Conservation (phyloP, 2,797 vertebrate genomes). For the Pelodytes ibericus region DNA sequence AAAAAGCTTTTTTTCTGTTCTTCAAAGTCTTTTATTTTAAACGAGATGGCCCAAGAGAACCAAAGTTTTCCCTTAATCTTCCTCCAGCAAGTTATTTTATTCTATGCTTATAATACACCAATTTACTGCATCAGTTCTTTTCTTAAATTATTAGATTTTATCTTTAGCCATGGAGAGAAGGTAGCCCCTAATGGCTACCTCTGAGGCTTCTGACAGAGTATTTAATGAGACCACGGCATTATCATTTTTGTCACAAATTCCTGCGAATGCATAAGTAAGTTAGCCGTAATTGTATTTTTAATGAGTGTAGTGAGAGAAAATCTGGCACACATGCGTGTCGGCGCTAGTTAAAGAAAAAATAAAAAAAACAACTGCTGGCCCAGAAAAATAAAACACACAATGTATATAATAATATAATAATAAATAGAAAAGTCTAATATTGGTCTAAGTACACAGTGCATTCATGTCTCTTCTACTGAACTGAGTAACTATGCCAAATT, state of each 20-base stretch:
- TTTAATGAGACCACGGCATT: conserved; percentile 55
- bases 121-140: conserved; percentile 57
- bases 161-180: conserved; percentile 55
- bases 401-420: background rate
- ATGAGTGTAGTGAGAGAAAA: conserved; percentile 39
- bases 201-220: conserved; percentile 52
- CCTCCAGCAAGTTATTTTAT: conserved; percentile 53
- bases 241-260: conserved; percentile 57
- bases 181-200: conserved; percentile 54
- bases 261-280: conserved; percentile 50
- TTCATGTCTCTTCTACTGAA: no score
- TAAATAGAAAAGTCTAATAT: background rate
- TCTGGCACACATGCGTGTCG: conserved; percentile 16
- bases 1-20: conserved; percentile 30
- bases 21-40: conserved; percentile 52
- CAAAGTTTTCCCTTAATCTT: conserved; percentile 54
- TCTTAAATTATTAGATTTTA: conserved; percentile 58
- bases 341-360: conserved; percentile 31
- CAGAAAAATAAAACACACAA: background rate
- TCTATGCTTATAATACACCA: conserved; percentile 55
- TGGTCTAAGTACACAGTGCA: no score
- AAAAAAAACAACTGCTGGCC: conserved; percentile 24
- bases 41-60: conserved; percentile 51
- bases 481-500: no score
- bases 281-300: conserved; percentile 54